Evolutionary conservation across 2,797 vertebrate genomes (phyloP).

Genomic region (Zalophus californianus): DNA sequence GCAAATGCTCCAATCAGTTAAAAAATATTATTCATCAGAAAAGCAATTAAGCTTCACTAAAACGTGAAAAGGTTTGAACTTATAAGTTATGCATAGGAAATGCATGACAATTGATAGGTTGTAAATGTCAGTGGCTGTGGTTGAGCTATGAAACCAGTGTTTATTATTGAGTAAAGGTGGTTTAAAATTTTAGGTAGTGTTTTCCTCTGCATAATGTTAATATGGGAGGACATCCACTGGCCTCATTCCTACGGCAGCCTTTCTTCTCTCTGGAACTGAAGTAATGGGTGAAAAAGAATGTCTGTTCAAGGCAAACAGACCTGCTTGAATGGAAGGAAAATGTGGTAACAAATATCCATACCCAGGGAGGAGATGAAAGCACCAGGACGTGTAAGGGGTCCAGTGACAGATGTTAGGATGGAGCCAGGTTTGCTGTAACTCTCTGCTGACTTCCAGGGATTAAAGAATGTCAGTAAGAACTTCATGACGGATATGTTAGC

Average conservation of each 20-base stretch:
- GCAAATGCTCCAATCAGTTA: background rate
- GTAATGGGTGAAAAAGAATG: background rate
- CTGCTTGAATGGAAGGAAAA: slow-evolving; percentile 18
- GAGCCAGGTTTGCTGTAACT: background rate
- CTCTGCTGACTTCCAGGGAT: background rate
- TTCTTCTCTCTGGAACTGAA: slow-evolving; percentile 33
- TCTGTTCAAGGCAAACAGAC: slow-evolving; percentile 11
- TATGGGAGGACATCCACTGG: background rate
- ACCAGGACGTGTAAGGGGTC: too few species aligned
- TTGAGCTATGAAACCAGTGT: background rate
- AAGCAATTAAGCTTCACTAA: background rate
- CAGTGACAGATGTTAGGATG: background rate
- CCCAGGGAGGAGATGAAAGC: background rate
- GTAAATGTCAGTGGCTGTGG: background rate
- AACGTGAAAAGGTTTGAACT: background rate
- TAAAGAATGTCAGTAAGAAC: background rate
- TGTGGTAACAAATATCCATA: background rate
- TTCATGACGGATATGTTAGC: background rate
- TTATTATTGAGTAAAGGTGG: background rate
- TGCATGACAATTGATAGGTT: background rate
- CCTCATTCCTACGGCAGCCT: background rate
- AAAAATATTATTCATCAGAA: background rate
- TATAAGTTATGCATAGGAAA: background rate
- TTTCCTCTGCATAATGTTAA: slow-evolving; percentile 22
- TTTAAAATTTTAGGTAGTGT: slow-evolving; percentile 31